Conservation (phyloP, 2,888 invertebrate species). For the Stenotaenia linearis region DNA sequence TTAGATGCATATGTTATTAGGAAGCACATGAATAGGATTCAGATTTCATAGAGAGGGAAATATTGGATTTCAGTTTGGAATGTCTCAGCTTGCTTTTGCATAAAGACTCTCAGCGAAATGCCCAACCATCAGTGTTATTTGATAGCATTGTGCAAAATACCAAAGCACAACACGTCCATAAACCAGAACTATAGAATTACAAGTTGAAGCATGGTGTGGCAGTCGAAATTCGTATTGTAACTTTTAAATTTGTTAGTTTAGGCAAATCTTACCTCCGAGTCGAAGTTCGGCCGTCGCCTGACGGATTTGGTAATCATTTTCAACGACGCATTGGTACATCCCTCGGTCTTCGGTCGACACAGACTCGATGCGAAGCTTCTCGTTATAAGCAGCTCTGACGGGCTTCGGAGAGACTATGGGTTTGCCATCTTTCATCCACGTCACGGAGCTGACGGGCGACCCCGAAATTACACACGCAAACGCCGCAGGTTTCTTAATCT, state of each 20-base stretch:
- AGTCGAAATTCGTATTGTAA: background rate
- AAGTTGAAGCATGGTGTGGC: background rate
- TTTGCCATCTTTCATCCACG: constrained; percentile 33
- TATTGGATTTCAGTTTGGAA: constrained; percentile 24
- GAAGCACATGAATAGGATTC: constrained; percentile 14
- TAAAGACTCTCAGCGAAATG: constrained; percentile 16
- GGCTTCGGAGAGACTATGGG: constrained; percentile 29
- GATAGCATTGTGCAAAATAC: constrained; percentile 1
- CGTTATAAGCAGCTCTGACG: constrained; percentile 24
- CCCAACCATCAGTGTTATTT: constrained; percentile 24
- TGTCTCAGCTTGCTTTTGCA: constrained; percentile 20
- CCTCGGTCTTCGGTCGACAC: constrained; percentile 31
- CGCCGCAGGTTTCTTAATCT: constrained; percentile 85
- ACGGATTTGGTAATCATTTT: constrained; percentile 75
- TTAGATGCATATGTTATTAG: constrained; percentile 24
- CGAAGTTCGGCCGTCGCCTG: constrained; percentile 74
- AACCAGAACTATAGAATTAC: constrained; percentile 17
- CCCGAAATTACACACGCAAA: constrained; percentile 49
- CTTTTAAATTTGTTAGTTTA: background rate
- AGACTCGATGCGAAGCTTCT: constrained; percentile 32
- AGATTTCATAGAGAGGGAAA: constrained; percentile 22
- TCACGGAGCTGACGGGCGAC: constrained; percentile 29
- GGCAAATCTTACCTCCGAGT: constrained; percentile 62
- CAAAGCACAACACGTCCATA: background rate
- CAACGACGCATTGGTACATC: constrained; percentile 49